These are phyloP conservation scores for Poecilia wingei DNA, from an alignment of 2,797 vertebrate genomes.

Conservation along the genomic window DNA sequence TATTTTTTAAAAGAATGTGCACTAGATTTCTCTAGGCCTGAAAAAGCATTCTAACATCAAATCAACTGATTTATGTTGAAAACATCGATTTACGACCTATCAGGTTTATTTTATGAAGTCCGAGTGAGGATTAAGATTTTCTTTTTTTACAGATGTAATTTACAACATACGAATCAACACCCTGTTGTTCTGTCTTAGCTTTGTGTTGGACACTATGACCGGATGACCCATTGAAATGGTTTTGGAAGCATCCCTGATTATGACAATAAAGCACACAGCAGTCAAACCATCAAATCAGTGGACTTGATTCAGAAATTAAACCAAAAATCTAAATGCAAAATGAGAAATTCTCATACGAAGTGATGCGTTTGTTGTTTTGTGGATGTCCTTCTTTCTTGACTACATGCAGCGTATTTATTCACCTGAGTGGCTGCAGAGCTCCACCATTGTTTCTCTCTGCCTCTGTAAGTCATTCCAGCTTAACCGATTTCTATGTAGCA, in stretches of 20 bases:
- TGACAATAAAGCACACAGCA: not conserved
- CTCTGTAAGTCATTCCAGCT: slow-evolving; percentile 10
- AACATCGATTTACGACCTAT: not conserved
- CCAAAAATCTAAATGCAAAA: not conserved
- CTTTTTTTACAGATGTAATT: not conserved
- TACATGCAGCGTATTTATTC: not conserved
- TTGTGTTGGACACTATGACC: not conserved
- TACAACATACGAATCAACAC: not conserved
- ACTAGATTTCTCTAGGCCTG: not conserved
- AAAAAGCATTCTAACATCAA: not conserved
- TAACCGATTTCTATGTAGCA: slow-evolving; percentile 30
- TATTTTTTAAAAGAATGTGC: not conserved
- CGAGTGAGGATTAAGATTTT: not conserved
- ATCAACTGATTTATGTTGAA: not conserved
- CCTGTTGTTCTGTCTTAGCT: not conserved
- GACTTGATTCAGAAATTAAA: not conserved
- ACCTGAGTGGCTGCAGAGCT: not conserved
- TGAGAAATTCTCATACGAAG: not conserved
- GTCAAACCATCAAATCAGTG: not conserved
- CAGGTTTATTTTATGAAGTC: not conserved
- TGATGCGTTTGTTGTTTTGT: not conserved
- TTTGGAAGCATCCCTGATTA: not conserved
- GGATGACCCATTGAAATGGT: not conserved
- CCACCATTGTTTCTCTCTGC: not conserved
- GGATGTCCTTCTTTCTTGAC: not conserved